These are phyloP conservation scores for Gymnoscelis rufifasciata DNA, from an alignment of 2,888 invertebrate genomes.

Conservation along the genomic window DNA sequence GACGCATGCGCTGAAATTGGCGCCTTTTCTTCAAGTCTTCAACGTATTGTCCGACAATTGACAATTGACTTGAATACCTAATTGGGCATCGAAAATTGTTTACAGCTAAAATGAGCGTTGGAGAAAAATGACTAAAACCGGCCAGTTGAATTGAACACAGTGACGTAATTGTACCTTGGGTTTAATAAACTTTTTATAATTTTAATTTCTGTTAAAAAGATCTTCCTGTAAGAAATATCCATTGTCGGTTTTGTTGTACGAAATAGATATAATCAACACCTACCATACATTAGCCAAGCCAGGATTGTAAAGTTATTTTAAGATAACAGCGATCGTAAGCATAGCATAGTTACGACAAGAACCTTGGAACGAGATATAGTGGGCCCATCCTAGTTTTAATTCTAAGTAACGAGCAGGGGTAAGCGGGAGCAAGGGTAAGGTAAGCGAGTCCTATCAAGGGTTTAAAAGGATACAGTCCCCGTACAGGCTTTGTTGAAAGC, in stretches of 20 bases:
- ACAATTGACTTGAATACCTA: constrained; percentile 72
- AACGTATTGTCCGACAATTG: constrained; percentile 66
- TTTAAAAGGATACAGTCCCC: constrained; percentile 16
- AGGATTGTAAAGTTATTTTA: too few species aligned
- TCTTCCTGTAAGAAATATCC: too few species aligned
- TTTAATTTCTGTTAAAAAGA: too few species aligned
- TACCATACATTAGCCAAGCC: too few species aligned
- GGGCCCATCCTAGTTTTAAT: constrained; percentile 1
- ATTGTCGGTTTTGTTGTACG: too few species aligned
- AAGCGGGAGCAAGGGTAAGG: constrained; percentile 1
- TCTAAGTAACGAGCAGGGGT: constrained; percentile 6
- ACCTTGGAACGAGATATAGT: too few species aligned
- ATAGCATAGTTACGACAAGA: too few species aligned
- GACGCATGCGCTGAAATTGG: constrained; percentile 46
- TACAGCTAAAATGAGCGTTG: constrained; percentile 16
- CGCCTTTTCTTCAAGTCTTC: constrained; percentile 70
- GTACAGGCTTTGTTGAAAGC: constrained; percentile 25
- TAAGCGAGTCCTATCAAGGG: constrained; percentile 15
- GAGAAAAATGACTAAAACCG: too few species aligned
- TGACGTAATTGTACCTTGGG: too few species aligned
- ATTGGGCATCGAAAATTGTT: constrained; percentile 44
- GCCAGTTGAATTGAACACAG: too few species aligned
- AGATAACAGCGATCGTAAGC: neutral
- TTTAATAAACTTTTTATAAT: too few species aligned
- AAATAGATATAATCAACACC: too few species aligned